Base-by-base conservation (phyloP, 2,797 vertebrate species). In the Ceryle rudis region DNA sequence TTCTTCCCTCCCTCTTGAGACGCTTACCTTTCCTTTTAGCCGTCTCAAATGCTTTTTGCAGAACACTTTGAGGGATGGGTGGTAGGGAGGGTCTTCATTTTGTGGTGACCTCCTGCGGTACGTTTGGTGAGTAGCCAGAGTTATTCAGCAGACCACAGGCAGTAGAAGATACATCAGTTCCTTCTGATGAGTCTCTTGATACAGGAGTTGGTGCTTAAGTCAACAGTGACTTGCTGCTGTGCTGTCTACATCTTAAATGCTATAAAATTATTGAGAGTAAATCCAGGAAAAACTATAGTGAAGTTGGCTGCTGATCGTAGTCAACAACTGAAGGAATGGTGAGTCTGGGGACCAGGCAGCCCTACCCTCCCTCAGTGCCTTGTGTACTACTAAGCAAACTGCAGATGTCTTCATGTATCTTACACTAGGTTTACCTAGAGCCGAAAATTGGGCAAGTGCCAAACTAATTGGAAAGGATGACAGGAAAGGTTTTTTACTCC, bases 391-490 rank as follows among this genome's bases (percentile, higher is more conserved):
- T 39, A 37, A 70, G 55, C 9, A 55, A 77, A 55, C 52, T 73
- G 55, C 65, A 79, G 80, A 28, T 90, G 46, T 54, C 21, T 77
- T 65, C 52, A 1, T 52, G 5, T 61, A 28, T 61, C 54, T 25
- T 61, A 5, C 10, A 64, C 61, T 55, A 44, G 42, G 58, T 93
- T 51, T 86, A 84, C 46, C 44, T 42, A 16, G 57, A 79, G 62
- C 14, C 60, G 35, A 4, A 85, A 51, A 71, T 37, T 89, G 81
- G 96, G 89, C 79, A 96, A 92, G 87, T 47, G 3, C 81, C 73
- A 85, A 47, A 94, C 87, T 89, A 87, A 85, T 82, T 93, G 81
- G 81, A 84, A 89, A 81, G 52, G 81, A 77, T 82, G 71, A 60
- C 71, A 69, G 84, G 89, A 94, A 92, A 64, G 44, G 15, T 70